Evolutionary conservation across 2,113 vertebrate genomes (phyloP).

Genomic region (Hypanus sabinus): DNA sequence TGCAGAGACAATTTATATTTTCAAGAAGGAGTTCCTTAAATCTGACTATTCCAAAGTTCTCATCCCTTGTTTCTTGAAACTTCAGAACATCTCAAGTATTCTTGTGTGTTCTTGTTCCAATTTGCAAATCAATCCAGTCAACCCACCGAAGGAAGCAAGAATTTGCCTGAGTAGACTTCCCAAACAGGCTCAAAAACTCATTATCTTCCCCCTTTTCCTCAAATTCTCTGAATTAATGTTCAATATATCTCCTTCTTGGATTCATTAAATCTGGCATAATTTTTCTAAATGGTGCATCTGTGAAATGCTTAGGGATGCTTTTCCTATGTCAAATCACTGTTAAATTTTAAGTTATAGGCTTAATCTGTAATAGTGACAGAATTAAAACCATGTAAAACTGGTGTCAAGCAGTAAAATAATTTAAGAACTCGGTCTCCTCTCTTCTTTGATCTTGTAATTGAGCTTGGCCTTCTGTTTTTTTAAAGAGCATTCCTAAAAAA

Average conservation of each 20-base stretch:
- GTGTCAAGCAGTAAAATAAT: background rate
- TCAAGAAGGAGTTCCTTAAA: background rate
- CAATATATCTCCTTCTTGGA: background rate
- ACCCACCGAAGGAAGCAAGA: background rate
- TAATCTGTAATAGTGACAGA: background rate
- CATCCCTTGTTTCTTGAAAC: background rate
- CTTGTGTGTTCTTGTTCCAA: background rate
- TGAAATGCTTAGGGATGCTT: background rate
- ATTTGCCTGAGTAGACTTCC: background rate
- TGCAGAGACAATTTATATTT: background rate
- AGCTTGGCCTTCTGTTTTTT: constrained; percentile 6
- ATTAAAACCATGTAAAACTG: background rate
- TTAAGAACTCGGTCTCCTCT: background rate
- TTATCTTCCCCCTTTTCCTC: background rate
- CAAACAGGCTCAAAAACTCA: background rate
- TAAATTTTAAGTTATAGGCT: background rate
- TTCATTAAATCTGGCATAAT: too few species aligned
- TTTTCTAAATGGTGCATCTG: background rate
- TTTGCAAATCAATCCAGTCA: background rate
- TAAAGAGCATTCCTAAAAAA: background rate
- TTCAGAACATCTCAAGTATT: background rate
- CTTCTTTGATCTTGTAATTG: constrained; percentile 17
- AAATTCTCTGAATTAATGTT: background rate
- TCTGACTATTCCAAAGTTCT: background rate
- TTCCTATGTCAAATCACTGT: background rate